Conservation (phyloP, 2,113 vertebrate species). For the Scatophagus argus region DNA sequence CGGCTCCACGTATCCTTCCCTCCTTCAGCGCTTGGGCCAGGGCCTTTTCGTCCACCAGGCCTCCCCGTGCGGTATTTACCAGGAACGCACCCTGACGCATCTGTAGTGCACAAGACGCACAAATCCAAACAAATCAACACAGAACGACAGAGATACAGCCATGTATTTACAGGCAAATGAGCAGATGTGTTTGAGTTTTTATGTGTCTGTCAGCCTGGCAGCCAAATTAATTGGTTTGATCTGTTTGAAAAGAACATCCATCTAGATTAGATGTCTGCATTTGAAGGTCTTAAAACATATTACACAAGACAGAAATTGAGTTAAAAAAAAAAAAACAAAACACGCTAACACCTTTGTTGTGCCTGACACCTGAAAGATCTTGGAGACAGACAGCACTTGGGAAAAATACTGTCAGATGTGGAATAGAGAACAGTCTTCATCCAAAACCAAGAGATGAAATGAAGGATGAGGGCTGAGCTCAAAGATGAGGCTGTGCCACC, state of each 20-base stretch:
- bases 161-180: background rate
- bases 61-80: constrained; percentile 94
- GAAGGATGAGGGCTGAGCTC: constrained; percentile 59
- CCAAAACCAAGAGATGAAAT: constrained; percentile 58
- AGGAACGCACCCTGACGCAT: constrained; percentile 99
- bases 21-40: constrained; percentile 98
- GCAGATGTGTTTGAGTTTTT: background rate
- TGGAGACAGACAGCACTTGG: constrained; percentile 39
- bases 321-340: background rate
- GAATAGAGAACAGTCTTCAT: constrained; percentile 42
- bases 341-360: constrained; percentile 30
- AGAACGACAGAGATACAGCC: background rate
- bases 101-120: constrained; percentile 72
- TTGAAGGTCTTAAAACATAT: constrained; percentile 31
- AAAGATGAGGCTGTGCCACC: constrained; percentile 32
- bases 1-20: constrained; percentile 96
- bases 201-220: constrained; percentile 14
- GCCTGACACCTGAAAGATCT: constrained; percentile 44
- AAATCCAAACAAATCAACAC: constrained; percentile 15
- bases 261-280: constrained; percentile 29
- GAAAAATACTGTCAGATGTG: constrained; percentile 57
- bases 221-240: constrained; percentile 42
- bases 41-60: constrained; percentile 98
- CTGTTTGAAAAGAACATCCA: constrained; percentile 36
- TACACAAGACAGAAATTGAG: constrained; percentile 8